A percentile compares a stretch with the other conserved stretches of the same genome.
Evolutionary conservation across 2,113 vertebrate species (phyloP).

Genomic region (Microtus montanus): DNA sequence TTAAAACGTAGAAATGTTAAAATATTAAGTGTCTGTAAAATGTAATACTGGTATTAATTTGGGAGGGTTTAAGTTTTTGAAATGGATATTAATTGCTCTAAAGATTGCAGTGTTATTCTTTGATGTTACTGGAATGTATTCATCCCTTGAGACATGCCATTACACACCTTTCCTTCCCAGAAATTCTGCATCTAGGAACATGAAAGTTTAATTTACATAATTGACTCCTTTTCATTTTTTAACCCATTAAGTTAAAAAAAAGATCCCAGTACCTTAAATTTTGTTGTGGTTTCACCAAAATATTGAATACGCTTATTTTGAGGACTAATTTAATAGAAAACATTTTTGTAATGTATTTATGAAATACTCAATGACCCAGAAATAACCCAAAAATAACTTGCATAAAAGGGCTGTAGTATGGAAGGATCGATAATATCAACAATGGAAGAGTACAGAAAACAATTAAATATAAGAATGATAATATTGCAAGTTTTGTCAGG

Average conservation of each 20-base stretch:
- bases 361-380: constrained; percentile 5
- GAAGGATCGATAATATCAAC: background rate
- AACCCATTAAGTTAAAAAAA: constrained; percentile 38
- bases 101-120: constrained; percentile 78
- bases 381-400: constrained; percentile 23
- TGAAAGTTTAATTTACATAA: constrained; percentile 72
- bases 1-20: constrained; percentile 76
- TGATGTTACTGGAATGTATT: constrained; percentile 78
- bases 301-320: constrained; percentile 57
- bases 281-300: constrained; percentile 39
- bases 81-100: constrained; percentile 78
- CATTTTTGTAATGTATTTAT: background rate
- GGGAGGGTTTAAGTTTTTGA: constrained; percentile 72
- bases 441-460: background rate
- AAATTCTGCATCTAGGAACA: constrained; percentile 72
- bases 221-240: constrained; percentile 43
- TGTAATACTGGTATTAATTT: constrained; percentile 75
- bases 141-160: constrained; percentile 78
- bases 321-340: constrained; percentile 49
- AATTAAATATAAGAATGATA: background rate
- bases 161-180: constrained; percentile 74
- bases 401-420: background rate
- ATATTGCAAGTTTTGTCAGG: background rate
- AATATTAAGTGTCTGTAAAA: constrained; percentile 71
- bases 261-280: background rate